Percentiles rank a stretch among this genome's conserved stretches.
phyloP scores from a whole-genome alignment of 2,113 vertebrate genomes.

The Phocoena sinus region DNA sequence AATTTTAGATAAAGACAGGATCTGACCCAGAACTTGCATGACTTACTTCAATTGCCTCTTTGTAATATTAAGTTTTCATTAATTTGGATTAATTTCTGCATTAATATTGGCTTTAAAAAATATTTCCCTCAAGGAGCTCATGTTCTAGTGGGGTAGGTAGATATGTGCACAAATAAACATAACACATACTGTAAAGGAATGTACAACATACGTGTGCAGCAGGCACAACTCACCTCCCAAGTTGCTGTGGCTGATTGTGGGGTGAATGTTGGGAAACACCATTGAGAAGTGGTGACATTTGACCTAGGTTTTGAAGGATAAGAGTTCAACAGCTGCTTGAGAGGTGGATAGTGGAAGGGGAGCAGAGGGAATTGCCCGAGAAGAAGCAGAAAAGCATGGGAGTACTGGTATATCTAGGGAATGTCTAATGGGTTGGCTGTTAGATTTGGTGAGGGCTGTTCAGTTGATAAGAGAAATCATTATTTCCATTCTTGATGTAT shows the following conservation, averaged over 20 bases:
- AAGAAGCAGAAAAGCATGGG: background rate
- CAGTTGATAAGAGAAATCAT: background rate
- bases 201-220: accelerated
- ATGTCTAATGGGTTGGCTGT: background rate
- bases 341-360: background rate
- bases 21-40: background rate
- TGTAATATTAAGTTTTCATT: background rate
- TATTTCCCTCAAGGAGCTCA: background rate
- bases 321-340: background rate
- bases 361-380: background rate
- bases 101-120: background rate
- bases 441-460: background rate
- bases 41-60: background rate
- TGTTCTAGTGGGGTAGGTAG: background rate
- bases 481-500: background rate
- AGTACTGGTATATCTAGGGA: background rate
- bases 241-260: background rate
- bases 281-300: background rate
- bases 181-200: background rate
- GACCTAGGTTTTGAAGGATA: background rate
- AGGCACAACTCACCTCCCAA: background rate
- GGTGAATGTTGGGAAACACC: background rate
- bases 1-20: background rate
- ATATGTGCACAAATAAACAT: background rate
- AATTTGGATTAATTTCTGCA: background rate